Percentiles rank a stretch among this genome's conserved stretches.
Conservation (phyloP, 1,140 invertebrate genomes). For the Tetranychus cinnabarinus region DNA sequence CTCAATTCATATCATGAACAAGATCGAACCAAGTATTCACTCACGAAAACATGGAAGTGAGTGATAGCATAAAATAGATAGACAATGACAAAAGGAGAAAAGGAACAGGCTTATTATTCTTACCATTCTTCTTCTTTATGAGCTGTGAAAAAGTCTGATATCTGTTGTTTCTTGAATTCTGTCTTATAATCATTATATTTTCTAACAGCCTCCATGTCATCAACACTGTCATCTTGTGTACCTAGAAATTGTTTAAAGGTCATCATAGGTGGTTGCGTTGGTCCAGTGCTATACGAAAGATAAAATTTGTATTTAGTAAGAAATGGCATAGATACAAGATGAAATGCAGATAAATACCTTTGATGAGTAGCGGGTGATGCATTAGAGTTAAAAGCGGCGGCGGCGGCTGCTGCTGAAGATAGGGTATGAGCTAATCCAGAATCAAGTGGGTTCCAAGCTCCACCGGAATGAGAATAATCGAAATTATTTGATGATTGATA, state of each 20-base stretch:
- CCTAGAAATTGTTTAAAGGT: slow-evolving; percentile 88
- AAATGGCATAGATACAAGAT: not conserved
- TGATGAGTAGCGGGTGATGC: not conserved
- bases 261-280: slow-evolving; percentile 69
- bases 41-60: too few relatives aligned
- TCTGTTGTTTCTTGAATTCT: slow-evolving; percentile 81
- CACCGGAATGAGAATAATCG: slow-evolving; percentile 2
- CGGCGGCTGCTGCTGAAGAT: not conserved
- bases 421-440: not conserved
- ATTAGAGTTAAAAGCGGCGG: too few relatives aligned
- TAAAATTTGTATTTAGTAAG: slow-evolving; percentile 1
- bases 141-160: slow-evolving; percentile 93
- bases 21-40: too few relatives aligned
- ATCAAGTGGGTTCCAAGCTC: not conserved
- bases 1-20: too few relatives aligned
- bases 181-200: slow-evolving; percentile 98
- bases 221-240: slow-evolving; percentile 88
- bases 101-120: slow-evolving; percentile 16
- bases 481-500: not conserved
- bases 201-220: slow-evolving; percentile 81
- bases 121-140: slow-evolving; percentile 99
- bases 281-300: slow-evolving; percentile 14
- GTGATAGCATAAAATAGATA: too few relatives aligned
- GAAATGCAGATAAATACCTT: not conserved
- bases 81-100: too few relatives aligned